phyloP scores from a whole-genome alignment of 1,140 invertebrate species.

The Alviniconcha marisindica region DNA sequence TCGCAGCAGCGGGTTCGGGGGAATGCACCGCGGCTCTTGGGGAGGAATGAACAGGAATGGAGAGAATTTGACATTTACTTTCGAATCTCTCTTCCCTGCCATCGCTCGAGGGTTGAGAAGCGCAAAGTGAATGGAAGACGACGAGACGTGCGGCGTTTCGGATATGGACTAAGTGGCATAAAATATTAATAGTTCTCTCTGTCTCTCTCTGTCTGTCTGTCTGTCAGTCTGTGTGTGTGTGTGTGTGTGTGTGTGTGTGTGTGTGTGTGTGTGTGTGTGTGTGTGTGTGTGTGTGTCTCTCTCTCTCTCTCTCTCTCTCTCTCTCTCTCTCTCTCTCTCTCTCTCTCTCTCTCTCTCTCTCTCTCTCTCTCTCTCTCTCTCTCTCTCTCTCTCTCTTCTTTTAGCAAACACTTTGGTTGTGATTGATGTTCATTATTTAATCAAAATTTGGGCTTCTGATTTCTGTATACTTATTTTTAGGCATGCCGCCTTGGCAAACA shows the following conservation, averaged over 20 bases:
- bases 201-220: too few species aligned
- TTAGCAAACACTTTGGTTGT: too few species aligned
- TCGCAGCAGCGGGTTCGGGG: background rate
- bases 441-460: too few species aligned
- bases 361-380: background rate
- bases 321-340: background rate
- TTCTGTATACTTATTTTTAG: too few species aligned
- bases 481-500: too few species aligned
- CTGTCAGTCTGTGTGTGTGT: too few species aligned
- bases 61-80: slow-evolving; percentile 26
- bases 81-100: slow-evolving; percentile 30
- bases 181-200: too few species aligned
- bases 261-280: too few species aligned
- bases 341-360: slow-evolving; percentile 3
- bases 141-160: background rate
- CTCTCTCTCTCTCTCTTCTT: background rate
- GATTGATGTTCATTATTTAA: too few species aligned
- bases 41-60: too few species aligned
- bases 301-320: background rate
- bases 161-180: too few species aligned
- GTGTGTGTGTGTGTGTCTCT: background rate
- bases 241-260: too few species aligned
- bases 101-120: slow-evolving; percentile 23
- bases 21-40: background rate
- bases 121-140: background rate